phyloP scores from a whole-genome alignment of 1,140 invertebrate species.

The Cotesia typhae region DNA sequence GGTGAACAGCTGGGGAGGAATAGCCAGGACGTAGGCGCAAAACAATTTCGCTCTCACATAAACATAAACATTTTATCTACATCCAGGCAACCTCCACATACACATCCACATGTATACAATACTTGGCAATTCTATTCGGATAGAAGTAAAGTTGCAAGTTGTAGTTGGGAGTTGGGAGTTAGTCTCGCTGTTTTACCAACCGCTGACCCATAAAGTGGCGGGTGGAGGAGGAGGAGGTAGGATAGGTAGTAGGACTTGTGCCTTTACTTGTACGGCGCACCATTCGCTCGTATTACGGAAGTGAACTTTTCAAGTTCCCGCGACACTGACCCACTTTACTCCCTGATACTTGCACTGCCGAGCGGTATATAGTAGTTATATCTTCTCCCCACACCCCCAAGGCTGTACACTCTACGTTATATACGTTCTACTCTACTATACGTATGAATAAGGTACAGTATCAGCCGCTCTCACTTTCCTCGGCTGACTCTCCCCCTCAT shows the following conservation, averaged over 20 bases:
- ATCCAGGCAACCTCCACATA: too few species aligned
- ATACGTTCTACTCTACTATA: neutral
- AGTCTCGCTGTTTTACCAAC: constrained; percentile 53
- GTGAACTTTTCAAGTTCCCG: constrained; percentile 66
- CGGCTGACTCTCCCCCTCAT: constrained; percentile 2
- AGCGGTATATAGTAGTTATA: constrained; percentile 31
- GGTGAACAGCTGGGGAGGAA: too few species aligned
- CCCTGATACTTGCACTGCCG: constrained; percentile 48
- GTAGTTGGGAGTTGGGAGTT: too few species aligned
- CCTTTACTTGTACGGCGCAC: constrained; percentile 38
- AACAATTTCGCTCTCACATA: too few species aligned
- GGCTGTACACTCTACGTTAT: neutral
- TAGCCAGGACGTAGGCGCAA: too few species aligned
- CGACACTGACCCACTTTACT: constrained; percentile 66
- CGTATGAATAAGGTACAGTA: constrained; percentile 29
- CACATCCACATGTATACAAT: too few species aligned
- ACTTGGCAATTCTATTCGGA: too few species aligned
- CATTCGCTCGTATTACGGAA: constrained; percentile 64
- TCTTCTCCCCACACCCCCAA: constrained; percentile 26
- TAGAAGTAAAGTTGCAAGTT: too few species aligned
- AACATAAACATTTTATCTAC: too few species aligned
- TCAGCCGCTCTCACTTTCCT: constrained; percentile 33
- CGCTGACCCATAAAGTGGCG: constrained; percentile 53
- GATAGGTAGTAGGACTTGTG: constrained; percentile 31
- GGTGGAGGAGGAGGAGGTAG: constrained; percentile 52